Conservation (phyloP, 2,888 invertebrate species). For the Drosophila diplacantha region DNA sequence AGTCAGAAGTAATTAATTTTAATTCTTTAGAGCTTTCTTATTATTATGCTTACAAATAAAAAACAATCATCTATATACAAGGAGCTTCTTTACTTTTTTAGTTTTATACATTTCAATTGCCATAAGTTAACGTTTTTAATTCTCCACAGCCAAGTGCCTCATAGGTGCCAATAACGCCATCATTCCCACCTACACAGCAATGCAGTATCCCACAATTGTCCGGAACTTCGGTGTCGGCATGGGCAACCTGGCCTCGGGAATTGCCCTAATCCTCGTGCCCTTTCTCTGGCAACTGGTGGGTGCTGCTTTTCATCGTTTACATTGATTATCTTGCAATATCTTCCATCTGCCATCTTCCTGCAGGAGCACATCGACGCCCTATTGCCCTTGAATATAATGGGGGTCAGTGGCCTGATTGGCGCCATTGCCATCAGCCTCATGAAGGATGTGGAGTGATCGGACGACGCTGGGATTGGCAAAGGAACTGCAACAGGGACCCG, state of each 20-base stretch:
- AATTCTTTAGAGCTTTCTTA: no score
- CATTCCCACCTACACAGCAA: constrained; percentile 85
- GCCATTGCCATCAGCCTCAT: constrained; percentile 79
- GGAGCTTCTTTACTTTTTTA: not conserved
- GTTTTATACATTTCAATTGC: not conserved
- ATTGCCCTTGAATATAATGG: constrained; percentile 79
- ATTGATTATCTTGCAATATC: no score
- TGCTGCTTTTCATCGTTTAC: not conserved
- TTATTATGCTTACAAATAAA: no score
- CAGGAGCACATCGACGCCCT: constrained; percentile 78
- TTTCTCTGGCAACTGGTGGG: constrained; percentile 88
- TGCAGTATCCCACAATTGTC: constrained; percentile 84
- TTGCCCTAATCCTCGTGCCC: constrained; percentile 87
- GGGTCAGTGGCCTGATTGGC: constrained; percentile 79
- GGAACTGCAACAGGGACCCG: constrained; percentile 8
- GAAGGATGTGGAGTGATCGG: constrained; percentile 73
- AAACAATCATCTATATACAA: no score
- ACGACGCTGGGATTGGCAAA: not conserved
- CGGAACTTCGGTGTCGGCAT: constrained; percentile 85
- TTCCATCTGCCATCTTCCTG: constrained; percentile 10
- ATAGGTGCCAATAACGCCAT: constrained; percentile 88
- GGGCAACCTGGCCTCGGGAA: constrained; percentile 86
- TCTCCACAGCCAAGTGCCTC: constrained; percentile 82
- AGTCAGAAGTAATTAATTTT: no score
- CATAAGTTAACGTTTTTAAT: not conserved